These are phyloP conservation scores for Malacoctenus gilli DNA, from an alignment of 2,797 vertebrate genomes.

Conservation along the genomic window DNA sequence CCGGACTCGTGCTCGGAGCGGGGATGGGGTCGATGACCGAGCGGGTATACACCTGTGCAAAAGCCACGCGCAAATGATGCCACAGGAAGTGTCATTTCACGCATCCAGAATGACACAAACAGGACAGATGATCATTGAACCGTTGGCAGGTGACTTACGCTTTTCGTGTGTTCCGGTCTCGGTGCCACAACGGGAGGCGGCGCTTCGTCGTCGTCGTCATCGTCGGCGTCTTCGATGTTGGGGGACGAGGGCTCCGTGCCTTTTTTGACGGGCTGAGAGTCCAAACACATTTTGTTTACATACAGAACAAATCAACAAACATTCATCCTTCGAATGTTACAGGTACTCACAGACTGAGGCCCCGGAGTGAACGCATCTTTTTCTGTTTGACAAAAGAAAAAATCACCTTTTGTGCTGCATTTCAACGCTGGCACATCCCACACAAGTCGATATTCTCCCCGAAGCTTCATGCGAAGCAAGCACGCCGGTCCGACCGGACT, in stretches of 20 bases:
- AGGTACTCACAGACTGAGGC: constrained; percentile 87
- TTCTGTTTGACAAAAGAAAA: constrained; percentile 75
- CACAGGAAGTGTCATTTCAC: not conserved
- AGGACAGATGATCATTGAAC: not conserved
- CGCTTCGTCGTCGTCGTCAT: constrained; percentile 91
- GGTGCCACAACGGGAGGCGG: constrained; percentile 94
- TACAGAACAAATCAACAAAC: not conserved
- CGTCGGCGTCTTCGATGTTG: constrained; percentile 83
- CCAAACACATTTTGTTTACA: not conserved
- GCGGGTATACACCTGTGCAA: constrained; percentile 89
- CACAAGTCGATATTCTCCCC: too few relatives aligned
- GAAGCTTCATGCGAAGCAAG: too few relatives aligned
- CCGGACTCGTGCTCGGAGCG: constrained; percentile 83
- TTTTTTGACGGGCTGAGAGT: constrained; percentile 89
- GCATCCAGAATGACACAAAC: not conserved
- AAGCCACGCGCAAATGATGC: not conserved
- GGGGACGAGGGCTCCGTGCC: constrained; percentile 85
- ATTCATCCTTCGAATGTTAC: not conserved
- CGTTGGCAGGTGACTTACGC: constrained; percentile 80
- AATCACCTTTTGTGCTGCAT: too few relatives aligned
- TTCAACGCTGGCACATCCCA: too few relatives aligned
- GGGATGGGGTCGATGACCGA: constrained; percentile 96
- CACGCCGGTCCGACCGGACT: not conserved
- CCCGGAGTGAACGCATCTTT: constrained; percentile 93
- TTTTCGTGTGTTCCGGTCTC: constrained; percentile 95